These are phyloP conservation scores for Strigamia transsilvanica DNA, from an alignment of 2,888 invertebrate genomes.

Conservation along the genomic window DNA sequence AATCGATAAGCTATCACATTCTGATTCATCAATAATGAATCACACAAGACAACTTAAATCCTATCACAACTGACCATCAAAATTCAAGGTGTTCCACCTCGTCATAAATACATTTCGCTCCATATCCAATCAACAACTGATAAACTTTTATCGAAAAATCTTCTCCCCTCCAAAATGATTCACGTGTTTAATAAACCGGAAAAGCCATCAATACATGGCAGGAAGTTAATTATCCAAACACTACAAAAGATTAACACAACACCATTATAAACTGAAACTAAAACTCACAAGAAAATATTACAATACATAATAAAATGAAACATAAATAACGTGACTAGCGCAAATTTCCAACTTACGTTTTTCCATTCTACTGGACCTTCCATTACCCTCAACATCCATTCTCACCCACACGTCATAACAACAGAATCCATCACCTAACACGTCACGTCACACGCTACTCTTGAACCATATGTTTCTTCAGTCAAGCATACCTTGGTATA, in stretches of 20 bases:
- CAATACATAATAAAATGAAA: neutral
- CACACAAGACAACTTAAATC: neutral
- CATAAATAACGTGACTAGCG: slow-evolving; percentile 18
- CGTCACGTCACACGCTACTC: neutral
- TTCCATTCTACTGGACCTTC: slow-evolving; percentile 22
- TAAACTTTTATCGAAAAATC: slow-evolving; percentile 30
- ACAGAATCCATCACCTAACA: slow-evolving; percentile 9
- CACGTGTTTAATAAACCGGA: slow-evolving; percentile 5
- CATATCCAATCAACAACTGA: slow-evolving; percentile 3
- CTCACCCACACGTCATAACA: slow-evolving; percentile 9
- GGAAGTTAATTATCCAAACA: slow-evolving; percentile 22
- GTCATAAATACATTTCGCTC: slow-evolving; percentile 17
- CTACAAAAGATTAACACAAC: neutral
- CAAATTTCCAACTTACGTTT: neutral
- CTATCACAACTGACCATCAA: neutral
- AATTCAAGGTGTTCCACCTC: slow-evolving; percentile 3
- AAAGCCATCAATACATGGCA: slow-evolving; percentile 7
- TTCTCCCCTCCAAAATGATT: slow-evolving; percentile 15
- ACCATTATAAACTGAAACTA: too few species aligned
- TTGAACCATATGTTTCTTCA: neutral
- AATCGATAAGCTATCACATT: neutral
- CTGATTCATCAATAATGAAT: neutral
- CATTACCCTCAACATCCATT: slow-evolving; percentile 27
- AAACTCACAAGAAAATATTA: neutral
- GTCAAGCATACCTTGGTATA: neutral